phyloP scores from a whole-genome alignment of 2,888 invertebrate species.

The Chalcis sispes region DNA sequence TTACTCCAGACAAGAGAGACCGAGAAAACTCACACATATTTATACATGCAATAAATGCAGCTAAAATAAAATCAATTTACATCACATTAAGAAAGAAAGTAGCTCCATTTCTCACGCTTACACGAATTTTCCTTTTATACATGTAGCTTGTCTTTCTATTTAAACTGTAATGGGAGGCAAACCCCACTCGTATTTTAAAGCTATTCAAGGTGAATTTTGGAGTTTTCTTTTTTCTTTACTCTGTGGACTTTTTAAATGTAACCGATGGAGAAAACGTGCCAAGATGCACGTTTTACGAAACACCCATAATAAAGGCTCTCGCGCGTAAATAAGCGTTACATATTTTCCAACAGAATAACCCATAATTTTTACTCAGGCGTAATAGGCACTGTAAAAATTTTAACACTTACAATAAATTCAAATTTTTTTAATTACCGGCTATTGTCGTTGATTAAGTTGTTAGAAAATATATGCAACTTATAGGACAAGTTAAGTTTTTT shows the following conservation, averaged over 20 bases:
- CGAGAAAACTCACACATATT: slow-evolving; percentile 38
- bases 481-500: not conserved
- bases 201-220: too few relatives aligned
- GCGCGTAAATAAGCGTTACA: slow-evolving; percentile 3
- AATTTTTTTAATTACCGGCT: slow-evolving; percentile 28
- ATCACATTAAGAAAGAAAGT: slow-evolving; percentile 28
- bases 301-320: slow-evolving; percentile 5
- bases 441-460: not conserved
- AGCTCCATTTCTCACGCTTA: slow-evolving; percentile 40
- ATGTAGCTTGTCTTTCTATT: not conserved
- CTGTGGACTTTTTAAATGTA: too few relatives aligned
- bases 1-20: slow-evolving; percentile 9
- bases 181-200: slow-evolving; percentile 22
- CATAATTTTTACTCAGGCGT: slow-evolving; percentile 29
- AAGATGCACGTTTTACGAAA: slow-evolving; percentile 33
- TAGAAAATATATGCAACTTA: not conserved
- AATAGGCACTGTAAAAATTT: slow-evolving; percentile 16
- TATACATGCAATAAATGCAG: too few relatives aligned
- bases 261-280: slow-evolving; percentile 24
- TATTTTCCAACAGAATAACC: slow-evolving; percentile 18
- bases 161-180: not conserved
- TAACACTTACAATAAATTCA: slow-evolving; percentile 36
- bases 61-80: slow-evolving; percentile 39
- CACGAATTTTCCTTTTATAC: not conserved
- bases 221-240: slow-evolving; percentile 6